These are phyloP conservation scores for Oscheius sp. DNA, from an alignment of 1,140 invertebrate species.

Conservation along the genomic window DNA sequence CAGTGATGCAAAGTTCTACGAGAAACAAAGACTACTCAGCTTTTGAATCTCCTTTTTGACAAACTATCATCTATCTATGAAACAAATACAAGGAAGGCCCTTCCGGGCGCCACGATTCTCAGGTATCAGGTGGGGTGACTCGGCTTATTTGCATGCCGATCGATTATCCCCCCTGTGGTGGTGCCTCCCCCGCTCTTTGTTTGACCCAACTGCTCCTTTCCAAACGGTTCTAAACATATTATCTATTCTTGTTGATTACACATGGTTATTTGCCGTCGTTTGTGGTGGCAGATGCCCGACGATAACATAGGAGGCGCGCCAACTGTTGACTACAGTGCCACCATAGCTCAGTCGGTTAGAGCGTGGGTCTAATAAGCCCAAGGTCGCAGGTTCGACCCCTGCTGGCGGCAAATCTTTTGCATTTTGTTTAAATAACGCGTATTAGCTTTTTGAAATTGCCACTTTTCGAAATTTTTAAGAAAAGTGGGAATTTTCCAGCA, in stretches of 20 bases:
- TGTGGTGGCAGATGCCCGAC: background rate
- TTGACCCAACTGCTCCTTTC: background rate
- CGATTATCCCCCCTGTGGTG: background rate
- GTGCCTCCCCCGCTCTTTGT: background rate
- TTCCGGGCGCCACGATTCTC: background rate
- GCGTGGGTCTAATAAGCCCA: conserved; percentile 62
- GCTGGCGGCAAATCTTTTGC: background rate
- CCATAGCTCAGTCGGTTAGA: conserved; percentile 45
- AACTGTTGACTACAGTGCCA: background rate
- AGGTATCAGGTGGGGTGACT: background rate
- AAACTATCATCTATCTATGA: too few species aligned
- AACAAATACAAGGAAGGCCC: too few species aligned
- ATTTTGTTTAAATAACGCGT: background rate
- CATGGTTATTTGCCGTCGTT: background rate
- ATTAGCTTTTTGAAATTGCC: background rate
- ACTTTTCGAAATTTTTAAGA: background rate
- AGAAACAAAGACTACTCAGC: background rate
- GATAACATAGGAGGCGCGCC: background rate
- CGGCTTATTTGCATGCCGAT: conserved; percentile 15
- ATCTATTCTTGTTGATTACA: background rate
- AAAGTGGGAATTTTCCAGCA: too few species aligned
- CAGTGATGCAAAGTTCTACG: background rate
- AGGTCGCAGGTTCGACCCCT: conserved; percentile 61
- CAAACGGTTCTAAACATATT: background rate
- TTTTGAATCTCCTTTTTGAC: background rate